Evolutionary conservation across 2,888 invertebrate species (phyloP).

Genomic region (Ornithoptera alexandrae): DNA sequence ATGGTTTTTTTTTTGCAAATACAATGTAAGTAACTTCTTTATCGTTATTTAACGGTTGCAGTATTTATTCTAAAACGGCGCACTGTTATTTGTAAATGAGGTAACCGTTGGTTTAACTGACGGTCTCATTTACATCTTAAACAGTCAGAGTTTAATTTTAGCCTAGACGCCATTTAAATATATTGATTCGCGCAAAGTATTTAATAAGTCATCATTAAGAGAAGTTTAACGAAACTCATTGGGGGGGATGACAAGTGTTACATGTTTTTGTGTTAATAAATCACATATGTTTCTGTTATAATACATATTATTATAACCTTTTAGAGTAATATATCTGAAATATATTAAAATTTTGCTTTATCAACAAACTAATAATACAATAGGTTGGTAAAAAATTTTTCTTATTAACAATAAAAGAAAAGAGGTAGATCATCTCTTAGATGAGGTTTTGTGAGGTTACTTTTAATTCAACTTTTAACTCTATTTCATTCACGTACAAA

Average conservation of each 20-base stretch:
- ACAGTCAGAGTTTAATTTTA: slow-evolving; percentile 1
- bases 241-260: no score
- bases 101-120: not conserved
- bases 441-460: not conserved
- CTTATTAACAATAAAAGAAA: no score
- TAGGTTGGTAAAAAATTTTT: no score
- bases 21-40: not conserved
- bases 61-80: slow-evolving; percentile 3
- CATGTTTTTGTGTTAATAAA: no score
- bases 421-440: not conserved
- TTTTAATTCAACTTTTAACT: not conserved
- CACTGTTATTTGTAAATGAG: slow-evolving; percentile 4
- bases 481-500: not conserved
- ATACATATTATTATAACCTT: no score
- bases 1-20: not conserved
- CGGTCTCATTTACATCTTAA: slow-evolving; percentile 3
- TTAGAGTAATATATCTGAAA: no score
- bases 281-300: no score
- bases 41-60: slow-evolving; percentile 7
- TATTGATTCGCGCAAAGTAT: not conserved
- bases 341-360: no score
- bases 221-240: no score
- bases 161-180: not conserved
- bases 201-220: not conserved
- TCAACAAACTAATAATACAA: no score